Base-by-base conservation (phyloP, 2,797 vertebrate genomes). In the Periophthalmus magnuspinnatus region DNA sequence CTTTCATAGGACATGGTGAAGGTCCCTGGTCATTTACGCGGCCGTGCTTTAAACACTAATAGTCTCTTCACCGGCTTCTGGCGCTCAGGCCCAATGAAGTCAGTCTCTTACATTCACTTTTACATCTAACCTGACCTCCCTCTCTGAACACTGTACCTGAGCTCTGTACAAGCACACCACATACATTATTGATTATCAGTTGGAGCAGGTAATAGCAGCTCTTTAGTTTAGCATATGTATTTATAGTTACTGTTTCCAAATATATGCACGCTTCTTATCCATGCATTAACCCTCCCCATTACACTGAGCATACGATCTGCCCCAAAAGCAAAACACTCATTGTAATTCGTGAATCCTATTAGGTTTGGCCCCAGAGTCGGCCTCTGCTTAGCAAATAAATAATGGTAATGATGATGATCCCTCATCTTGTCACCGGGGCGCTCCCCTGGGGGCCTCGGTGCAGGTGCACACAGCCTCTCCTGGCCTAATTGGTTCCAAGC, bases 381-480 rank as follows among this genome's bases (percentile, higher is more conserved):
- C 91, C 91, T 88, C 88, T 91, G 93, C 90, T 93, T 93, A 91
- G 90, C 91, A 91, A 94, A 93, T 94, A 94, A 94, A 94, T 94
- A 93, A 94, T 93, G 91, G 88, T 94, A 93, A 94, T 94, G 93
- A 94, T 92, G 90, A 94, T 91, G 92, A 94, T 94, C 91, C 91
- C 91, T 94, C 93, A 93, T 93, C 84, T 92, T 93, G 93, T 93
- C 93, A 93, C 91, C 71, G 73, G 65, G 82, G 83, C 83, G 81
- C 88, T 89, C 90, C 90, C 93, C 75, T n/a, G 65, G 87, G 93
- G 89, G 86, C 85, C 81, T 74, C 32, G 11, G 80, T 88, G 88
- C 90, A 91, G 92, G 92, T 91, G 90, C 83, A 90, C 86, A 81
- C 78, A 88, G 77, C 83, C 81, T 88, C 85, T 85, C 86, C 75